Conservation (phyloP, 2,888 invertebrate genomes). For the Eubasilissa splendida region DNA sequence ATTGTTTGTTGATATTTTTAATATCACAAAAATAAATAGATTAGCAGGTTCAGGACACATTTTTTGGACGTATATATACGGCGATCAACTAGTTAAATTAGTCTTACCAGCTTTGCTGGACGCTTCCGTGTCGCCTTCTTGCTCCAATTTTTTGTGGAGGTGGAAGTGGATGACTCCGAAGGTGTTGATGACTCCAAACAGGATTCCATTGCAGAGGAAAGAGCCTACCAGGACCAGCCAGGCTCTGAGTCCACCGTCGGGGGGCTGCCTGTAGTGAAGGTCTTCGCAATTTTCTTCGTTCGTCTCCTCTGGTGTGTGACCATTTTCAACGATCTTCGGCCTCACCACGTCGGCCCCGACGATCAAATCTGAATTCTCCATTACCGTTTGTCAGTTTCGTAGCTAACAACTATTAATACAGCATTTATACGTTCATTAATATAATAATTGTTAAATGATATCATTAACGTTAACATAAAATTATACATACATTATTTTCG, state of each 20-base stretch:
- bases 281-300: constrained; percentile 47
- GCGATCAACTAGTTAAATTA: no score
- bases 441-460: no score
- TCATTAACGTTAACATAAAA: no score
- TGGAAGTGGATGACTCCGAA: constrained; percentile 86
- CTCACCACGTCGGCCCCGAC: constrained; percentile 27
- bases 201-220: constrained; percentile 90
- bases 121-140: constrained; percentile 79
- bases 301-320: constrained; percentile 62
- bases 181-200: constrained; percentile 93
- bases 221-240: constrained; percentile 89
- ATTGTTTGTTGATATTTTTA: no score
- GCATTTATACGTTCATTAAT: neutral
- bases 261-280: constrained; percentile 66
- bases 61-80: no score
- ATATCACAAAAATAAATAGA: no score
- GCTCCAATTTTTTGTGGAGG: constrained; percentile 76
- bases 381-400: neutral
- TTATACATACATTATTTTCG: no score
- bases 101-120: constrained; percentile 86
- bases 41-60: no score
- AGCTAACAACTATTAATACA: no score
- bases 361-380: constrained; percentile 55
- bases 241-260: constrained; percentile 86
- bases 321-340: constrained; percentile 56